These are phyloP conservation scores for Tetragnatha montana DNA, from an alignment of 2,888 invertebrate genomes.

Conservation along the genomic window DNA sequence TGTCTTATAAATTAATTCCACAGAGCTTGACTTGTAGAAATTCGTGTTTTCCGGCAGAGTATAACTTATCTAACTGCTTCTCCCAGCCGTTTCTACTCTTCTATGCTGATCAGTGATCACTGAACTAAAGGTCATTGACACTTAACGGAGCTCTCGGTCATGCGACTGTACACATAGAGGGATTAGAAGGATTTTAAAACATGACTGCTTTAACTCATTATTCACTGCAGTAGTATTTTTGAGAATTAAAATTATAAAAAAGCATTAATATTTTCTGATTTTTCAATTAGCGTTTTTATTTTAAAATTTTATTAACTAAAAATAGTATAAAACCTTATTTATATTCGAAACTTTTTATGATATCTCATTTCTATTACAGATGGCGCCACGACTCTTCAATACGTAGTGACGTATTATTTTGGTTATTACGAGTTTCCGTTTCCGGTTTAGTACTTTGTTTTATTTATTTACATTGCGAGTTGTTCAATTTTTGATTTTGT, in stretches of 20 bases:
- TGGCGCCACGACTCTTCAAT: constrained; percentile 20
- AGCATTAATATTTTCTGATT: too few relatives aligned
- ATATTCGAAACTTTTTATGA: too few relatives aligned
- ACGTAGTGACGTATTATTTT: neutral
- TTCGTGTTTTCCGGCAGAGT: constrained; percentile 55
- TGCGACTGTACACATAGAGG: constrained; percentile 59
- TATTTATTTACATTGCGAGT: too few relatives aligned
- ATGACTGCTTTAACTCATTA: neutral
- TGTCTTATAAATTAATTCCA: neutral
- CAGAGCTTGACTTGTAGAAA: constrained; percentile 44
- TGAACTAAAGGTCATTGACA: constrained; percentile 71
- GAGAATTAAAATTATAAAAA: too few relatives aligned
- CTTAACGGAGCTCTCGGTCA: constrained; percentile 71
- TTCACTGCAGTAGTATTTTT: neutral
- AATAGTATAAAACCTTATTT: too few relatives aligned
- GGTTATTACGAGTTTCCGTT: neutral
- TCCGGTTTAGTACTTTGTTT: neutral
- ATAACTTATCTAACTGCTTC: constrained; percentile 57
- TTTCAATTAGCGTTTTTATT: too few relatives aligned
- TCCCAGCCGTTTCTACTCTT: constrained; percentile 57
- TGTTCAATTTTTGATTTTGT: too few relatives aligned
- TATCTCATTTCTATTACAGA: constrained; percentile 3
- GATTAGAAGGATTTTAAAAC: neutral
- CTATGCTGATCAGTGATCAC: constrained; percentile 70
- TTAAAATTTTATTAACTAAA: too few relatives aligned